Evolutionary conservation across 2,797 vertebrate species (phyloP).

Genomic region (Anolis apletophallus): DNA sequence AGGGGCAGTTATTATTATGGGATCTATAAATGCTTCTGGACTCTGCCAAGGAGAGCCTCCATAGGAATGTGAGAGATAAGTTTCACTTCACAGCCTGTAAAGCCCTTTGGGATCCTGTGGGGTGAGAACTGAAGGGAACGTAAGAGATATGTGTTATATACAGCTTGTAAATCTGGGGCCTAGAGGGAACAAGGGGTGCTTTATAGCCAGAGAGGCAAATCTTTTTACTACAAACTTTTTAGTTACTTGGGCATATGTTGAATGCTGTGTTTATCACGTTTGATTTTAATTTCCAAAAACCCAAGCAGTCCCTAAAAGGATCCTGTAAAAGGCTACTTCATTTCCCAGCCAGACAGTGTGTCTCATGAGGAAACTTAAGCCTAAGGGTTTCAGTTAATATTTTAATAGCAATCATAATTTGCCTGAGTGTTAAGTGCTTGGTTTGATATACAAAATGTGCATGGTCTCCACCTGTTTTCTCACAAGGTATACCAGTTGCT

Average conservation of each 20-base stretch:
- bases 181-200: neutral
- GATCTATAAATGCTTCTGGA: constrained; percentile 19
- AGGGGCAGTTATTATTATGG: constrained; percentile 16
- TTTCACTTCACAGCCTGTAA: constrained; percentile 35
- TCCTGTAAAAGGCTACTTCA: neutral
- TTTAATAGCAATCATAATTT: constrained; percentile 11
- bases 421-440: neutral
- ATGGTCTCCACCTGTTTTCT: neutral
- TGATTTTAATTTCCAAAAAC: neutral
- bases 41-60: constrained; percentile 11
- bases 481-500: neutral
- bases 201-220: neutral
- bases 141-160: neutral
- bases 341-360: neutral
- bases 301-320: neutral
- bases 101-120: constrained; percentile 8
- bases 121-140: constrained; percentile 34
- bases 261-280: neutral
- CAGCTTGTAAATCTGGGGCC: constrained; percentile 5
- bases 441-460: neutral
- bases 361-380: neutral
- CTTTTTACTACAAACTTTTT: neutral
- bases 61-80: constrained; percentile 16
- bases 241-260: neutral
- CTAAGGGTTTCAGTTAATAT: neutral